Conservation (phyloP, 2,797 vertebrate genomes). For the Euphonia xanthogaster region DNA sequence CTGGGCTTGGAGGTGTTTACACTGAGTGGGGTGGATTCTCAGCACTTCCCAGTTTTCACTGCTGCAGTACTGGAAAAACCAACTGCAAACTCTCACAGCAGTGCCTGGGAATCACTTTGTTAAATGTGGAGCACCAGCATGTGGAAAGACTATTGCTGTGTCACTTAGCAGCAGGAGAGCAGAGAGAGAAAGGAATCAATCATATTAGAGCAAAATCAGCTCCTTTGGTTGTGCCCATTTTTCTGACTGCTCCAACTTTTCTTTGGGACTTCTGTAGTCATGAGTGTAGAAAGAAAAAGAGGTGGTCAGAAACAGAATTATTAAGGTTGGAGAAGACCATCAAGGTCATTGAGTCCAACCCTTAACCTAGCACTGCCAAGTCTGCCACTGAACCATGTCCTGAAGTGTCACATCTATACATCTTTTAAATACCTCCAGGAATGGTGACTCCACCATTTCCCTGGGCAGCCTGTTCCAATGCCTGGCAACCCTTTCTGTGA, state of each 20-base stretch:
- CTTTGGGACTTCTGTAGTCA: background rate
- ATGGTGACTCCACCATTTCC: background rate
- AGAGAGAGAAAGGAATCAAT: background rate
- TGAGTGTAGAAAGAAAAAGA: background rate
- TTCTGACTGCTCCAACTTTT: background rate
- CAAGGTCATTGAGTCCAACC: rapidly evolving
- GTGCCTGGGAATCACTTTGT: background rate
- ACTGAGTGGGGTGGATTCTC: background rate
- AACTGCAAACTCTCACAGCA: background rate
- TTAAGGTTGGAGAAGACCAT: background rate
- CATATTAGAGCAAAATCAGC: background rate
- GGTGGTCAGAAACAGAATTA: background rate
- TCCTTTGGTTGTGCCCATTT: background rate
- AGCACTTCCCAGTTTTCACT: background rate
- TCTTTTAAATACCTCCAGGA: background rate
- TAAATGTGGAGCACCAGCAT: background rate
- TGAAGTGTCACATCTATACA: background rate
- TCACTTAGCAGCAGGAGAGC: background rate
- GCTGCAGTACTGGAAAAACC: background rate
- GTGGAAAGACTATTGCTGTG: background rate
- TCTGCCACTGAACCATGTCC: background rate
- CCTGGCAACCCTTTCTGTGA: background rate
- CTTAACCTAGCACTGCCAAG: background rate
- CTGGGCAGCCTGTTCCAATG: background rate
- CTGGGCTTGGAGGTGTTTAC: background rate